Percentiles rank a stretch among this genome's conserved stretches.
phyloP scores from a whole-genome alignment of 2,113 vertebrate genomes.

The Nerophis lumbriciformis region DNA sequence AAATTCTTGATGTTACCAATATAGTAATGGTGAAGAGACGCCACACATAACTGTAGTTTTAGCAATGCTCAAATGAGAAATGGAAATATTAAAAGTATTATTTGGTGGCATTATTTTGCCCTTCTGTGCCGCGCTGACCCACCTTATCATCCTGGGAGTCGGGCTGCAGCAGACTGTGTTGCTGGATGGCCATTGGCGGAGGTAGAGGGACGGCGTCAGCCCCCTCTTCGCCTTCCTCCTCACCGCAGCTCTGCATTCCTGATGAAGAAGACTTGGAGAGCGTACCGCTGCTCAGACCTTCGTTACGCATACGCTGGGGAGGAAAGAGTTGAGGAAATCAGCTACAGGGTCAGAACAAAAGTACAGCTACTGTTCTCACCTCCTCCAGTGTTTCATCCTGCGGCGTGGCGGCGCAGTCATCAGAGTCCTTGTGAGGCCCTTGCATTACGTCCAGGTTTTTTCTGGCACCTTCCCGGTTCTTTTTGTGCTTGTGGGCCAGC shows the following conservation, averaged over 20 bases:
- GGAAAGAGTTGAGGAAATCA: constrained; percentile 11
- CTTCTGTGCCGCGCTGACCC: constrained; percentile 27
- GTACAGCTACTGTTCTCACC: constrained; percentile 53
- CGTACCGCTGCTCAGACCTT: constrained; percentile 95
- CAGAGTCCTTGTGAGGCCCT: constrained; percentile 91
- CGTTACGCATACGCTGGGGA: constrained; percentile 88
- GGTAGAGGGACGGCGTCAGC: constrained; percentile 89
- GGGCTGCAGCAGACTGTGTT: constrained; percentile 94
- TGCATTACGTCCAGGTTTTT: constrained; percentile 85
- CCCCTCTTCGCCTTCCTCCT: constrained; percentile 96
- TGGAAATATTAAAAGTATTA: neutral
- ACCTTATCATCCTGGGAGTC: constrained; percentile 99
- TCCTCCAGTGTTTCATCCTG: constrained; percentile 96
- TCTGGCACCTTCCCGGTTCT: constrained; percentile 83
- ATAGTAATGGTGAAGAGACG: too few relatives aligned
- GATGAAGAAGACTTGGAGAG: constrained; percentile 97
- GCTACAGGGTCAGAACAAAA: neutral
- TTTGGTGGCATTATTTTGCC: neutral
- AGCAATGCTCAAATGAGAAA: neutral
- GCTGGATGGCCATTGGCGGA: constrained; percentile 98
- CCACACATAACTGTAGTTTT: neutral
- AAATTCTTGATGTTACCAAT: too few relatives aligned
- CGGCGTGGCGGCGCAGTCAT: constrained; percentile 91
- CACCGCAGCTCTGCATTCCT: constrained; percentile 98
- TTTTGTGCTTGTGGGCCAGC: constrained; percentile 96